These are phyloP conservation scores for Lypha dubia DNA, from an alignment of 2,888 invertebrate genomes.

Conservation along the genomic window DNA sequence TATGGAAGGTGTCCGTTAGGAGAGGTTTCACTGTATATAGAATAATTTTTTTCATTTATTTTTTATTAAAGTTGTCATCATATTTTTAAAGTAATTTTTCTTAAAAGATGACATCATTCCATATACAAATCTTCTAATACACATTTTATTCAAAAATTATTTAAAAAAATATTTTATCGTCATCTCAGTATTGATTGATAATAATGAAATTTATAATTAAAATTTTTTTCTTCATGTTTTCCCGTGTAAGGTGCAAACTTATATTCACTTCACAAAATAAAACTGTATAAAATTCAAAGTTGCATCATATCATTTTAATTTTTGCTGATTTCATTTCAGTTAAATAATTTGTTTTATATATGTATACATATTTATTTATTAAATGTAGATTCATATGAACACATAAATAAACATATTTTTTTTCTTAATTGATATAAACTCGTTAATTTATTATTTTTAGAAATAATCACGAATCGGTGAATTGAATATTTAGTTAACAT, in stretches of 20 bases:
- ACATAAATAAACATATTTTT: not conserved
- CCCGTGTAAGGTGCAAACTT: constrained; percentile 19
- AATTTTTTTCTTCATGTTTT: not conserved
- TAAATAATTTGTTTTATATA: not conserved
- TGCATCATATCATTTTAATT: constrained; percentile 29
- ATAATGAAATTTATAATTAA: constrained; percentile 5
- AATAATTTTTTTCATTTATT: not conserved
- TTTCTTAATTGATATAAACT: constrained; percentile 51
- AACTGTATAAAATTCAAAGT: constrained; percentile 13
- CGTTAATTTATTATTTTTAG: constrained; percentile 50
- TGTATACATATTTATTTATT: constrained; percentile 15
- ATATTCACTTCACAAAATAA: not conserved
- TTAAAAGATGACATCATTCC: not conserved
- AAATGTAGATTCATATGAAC: not conserved
- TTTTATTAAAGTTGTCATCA: too few relatives aligned
- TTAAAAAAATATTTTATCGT: constrained; percentile 9
- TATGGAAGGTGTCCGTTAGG: too few relatives aligned
- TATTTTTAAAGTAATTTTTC: not conserved
- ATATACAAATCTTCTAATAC: not conserved
- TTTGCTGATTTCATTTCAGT: constrained; percentile 43
- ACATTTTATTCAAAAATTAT: not conserved
- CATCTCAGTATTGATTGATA: not conserved
- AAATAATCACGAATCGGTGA: constrained; percentile 45
- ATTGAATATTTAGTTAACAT: constrained; percentile 67
- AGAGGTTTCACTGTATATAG: too few relatives aligned